Conservation (phyloP, 2,113 vertebrate species). For the Gallinago undulata region DNA sequence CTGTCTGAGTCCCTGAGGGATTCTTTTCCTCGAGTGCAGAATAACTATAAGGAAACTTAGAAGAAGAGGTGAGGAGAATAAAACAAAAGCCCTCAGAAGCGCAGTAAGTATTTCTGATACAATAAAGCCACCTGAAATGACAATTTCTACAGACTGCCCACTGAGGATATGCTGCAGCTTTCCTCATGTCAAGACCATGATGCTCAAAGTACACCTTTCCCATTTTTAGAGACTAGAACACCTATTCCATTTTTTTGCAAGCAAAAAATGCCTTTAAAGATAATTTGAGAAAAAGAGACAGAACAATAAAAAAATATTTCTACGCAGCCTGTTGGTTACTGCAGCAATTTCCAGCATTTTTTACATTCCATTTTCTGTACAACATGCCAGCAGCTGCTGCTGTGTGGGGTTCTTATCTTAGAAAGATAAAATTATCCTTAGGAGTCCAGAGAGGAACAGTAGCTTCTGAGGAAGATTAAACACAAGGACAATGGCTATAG, state of each 20-base stretch:
- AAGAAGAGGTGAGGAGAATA: not conserved
- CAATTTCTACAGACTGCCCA: not conserved
- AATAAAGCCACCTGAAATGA: not conserved
- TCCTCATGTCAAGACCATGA: not conserved
- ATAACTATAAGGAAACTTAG: not conserved
- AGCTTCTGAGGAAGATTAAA: not conserved
- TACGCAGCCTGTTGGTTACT: not conserved
- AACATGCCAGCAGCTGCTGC: not conserved
- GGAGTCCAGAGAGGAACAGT: not conserved
- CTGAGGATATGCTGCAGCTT: not conserved
- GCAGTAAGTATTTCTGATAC: not conserved
- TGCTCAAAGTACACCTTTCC: not conserved
- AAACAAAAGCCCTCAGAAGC: not conserved
- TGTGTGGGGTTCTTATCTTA: not conserved
- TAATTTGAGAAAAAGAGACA: not conserved
- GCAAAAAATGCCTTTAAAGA: not conserved
- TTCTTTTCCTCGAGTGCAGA: not conserved
- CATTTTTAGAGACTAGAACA: not conserved
- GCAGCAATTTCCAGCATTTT: not conserved
- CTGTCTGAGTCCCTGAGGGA: not conserved
- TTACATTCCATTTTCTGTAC: not conserved
- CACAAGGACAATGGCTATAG: not conserved
- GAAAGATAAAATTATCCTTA: not conserved
- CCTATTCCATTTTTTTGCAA: not conserved
- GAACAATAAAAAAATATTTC: not conserved